Base-by-base conservation (phyloP, 2,797 vertebrate genomes). In the Aulostomus chinensis region DNA sequence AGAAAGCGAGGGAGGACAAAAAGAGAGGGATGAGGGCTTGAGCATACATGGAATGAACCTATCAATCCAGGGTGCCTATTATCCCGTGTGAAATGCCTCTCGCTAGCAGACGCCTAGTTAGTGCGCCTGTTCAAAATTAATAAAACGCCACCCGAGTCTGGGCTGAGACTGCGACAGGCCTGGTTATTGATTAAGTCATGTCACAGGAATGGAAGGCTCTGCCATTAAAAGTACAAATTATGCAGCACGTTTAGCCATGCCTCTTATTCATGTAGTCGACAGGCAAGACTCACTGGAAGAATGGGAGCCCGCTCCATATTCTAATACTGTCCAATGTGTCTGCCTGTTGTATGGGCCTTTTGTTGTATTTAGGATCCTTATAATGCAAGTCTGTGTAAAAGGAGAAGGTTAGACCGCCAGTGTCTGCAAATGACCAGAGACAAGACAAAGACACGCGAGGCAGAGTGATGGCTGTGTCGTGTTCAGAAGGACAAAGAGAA, bases 191-290 rank as follows among this genome's bases (percentile, higher is more conserved):
- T 93, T 91, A 91, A 91, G 83, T 84, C 84, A 78, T 86, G 90
- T 92, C 92, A 91, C 83, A 85, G 83, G 86, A 90, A 91, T 89
- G 87, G 88, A 91, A 88, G 84, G 79, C 85, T 80, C 85, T 63
- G 83, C 88, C 88, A 91, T 93, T 92, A 92, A 91, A 92, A 92
- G 86, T 92, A 92, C 88, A 91, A 92, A 92, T 92, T 89, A 92
- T 92, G 89, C 86, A 81, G 81, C 67, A 76, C 80, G 84, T 91
- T 89, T 90, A 91, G 76, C 78, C 68, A 58, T 78, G 78, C 78
- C 85, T 88, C 86, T 91, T 88, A 86, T 87, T 90, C 85, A 90
- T 89, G 73, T 73, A 49, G 58, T 64, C 73, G 86, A 85, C 80
- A 73, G 76, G 76, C 70, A 73, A 58, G 74, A 86, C 80, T 83